Evolutionary conservation across 2,888 invertebrate genomes (phyloP).

Genomic region (Camponotus fellah): DNA sequence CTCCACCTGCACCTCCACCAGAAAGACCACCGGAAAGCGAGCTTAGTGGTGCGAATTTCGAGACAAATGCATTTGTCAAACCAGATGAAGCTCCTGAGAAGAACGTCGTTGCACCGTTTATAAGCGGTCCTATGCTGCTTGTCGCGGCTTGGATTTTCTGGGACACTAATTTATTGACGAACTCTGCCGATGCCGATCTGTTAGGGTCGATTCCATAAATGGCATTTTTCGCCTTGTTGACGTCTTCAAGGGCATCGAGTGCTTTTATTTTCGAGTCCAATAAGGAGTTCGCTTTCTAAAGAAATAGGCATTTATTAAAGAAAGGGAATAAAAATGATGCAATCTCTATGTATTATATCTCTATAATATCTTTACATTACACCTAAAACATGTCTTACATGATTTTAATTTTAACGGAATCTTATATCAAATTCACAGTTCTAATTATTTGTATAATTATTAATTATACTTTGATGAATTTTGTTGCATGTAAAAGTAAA

Average conservation of each 20-base stretch:
- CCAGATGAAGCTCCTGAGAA: conserved; percentile 80
- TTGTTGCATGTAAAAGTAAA: background rate
- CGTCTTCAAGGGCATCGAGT: conserved; percentile 90
- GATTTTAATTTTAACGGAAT: background rate
- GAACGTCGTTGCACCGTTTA: conserved; percentile 89
- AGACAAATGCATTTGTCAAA: conserved; percentile 78
- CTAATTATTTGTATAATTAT: background rate
- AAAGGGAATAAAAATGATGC: background rate
- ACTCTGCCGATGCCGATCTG: conserved; percentile 87
- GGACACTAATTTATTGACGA: conserved; percentile 89
- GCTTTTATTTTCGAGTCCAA: conserved; percentile 93
- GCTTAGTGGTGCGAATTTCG: conserved; percentile 84
- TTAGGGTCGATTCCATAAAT: conserved; percentile 91
- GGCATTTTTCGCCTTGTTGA: conserved; percentile 92
- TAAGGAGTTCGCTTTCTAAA: conserved; percentile 94
- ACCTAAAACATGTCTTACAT: background rate
- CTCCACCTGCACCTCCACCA: conserved; percentile 67
- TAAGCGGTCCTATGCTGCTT: conserved; percentile 86
- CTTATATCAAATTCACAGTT: background rate
- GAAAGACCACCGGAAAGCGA: conserved; percentile 87
- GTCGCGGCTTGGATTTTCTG: conserved; percentile 91
- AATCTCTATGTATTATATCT: background rate
- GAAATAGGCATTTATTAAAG: conserved; percentile 49
- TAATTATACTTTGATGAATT: background rate
- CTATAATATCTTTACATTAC: background rate